A percentile compares a stretch with the other conserved stretches of the same genome.
phyloP scores from a whole-genome alignment of 2,113 vertebrate genomes.

The Phrynocephalus versicolor region DNA sequence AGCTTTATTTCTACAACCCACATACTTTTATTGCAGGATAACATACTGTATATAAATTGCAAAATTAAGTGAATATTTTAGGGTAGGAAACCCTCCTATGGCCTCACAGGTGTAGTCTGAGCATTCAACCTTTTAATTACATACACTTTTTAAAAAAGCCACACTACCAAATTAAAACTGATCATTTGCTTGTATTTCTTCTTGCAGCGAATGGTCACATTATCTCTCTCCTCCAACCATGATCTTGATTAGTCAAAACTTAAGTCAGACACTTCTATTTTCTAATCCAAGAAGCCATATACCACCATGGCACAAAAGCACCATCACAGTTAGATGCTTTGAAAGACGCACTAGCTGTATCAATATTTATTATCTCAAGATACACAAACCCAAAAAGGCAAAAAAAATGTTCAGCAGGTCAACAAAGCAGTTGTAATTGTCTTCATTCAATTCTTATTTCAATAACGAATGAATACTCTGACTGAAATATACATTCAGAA shows the following conservation, averaged over 20 bases:
- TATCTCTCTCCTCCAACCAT: conserved; percentile 11
- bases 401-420: neutral
- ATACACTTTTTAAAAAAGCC: neutral
- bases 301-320: neutral
- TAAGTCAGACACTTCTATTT: conserved; percentile 7
- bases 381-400: neutral
- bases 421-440: neutral
- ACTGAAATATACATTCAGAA: neutral
- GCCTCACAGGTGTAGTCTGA: neutral
- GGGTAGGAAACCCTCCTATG: conserved; percentile 8
- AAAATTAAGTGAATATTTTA: neutral
- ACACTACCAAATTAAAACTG: too few relatives aligned
- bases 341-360: neutral
- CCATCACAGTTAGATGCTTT: neutral
- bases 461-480: neutral
- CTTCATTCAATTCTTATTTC: conserved; percentile 10
- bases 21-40: neutral
- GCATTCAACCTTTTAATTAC: conserved; percentile 17
- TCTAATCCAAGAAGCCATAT: neutral
- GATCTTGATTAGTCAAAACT: neutral
- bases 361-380: neutral
- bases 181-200: neutral
- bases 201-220: neutral
- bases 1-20: neutral
- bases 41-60: too few relatives aligned